phyloP scores from a whole-genome alignment of 30 jellyfish, hydroid and myxozoan genomes.

The Aurelia sp. region DNA sequence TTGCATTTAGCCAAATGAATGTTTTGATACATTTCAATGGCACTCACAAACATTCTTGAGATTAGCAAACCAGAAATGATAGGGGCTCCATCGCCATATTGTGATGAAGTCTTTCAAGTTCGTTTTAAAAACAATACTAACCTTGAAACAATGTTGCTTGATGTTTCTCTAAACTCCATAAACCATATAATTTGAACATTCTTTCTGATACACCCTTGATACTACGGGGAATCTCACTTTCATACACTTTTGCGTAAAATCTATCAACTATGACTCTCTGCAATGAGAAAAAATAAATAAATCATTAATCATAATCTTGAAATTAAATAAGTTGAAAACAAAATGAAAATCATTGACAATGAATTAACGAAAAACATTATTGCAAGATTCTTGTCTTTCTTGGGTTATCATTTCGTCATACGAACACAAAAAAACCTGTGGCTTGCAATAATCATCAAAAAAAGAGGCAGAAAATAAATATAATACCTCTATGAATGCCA shows the following conservation, averaged over 20 bases:
- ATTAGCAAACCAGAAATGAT: too few relatives aligned
- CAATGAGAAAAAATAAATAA: not conserved
- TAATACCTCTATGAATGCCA: slow-evolving; percentile 89
- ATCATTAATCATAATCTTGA: not conserved
- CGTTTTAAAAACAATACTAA: not conserved
- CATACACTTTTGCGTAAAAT: slow-evolving; percentile 71
- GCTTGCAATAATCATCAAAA: not conserved
- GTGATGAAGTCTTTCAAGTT: too few relatives aligned
- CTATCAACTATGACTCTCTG: slow-evolving; percentile 71
- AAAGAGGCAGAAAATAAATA: not conserved
- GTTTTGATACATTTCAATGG: too few relatives aligned
- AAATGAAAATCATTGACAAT: too few relatives aligned
- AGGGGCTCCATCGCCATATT: too few relatives aligned
- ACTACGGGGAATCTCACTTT: slow-evolving; percentile 59
- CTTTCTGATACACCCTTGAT: slow-evolving; percentile 64
- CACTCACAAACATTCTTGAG: too few relatives aligned
- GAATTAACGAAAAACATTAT: too few relatives aligned
- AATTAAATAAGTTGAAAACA: too few relatives aligned
- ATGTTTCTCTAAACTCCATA: slow-evolving; percentile 90
- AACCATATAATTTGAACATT: slow-evolving; percentile 89
- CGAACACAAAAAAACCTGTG: too few relatives aligned
- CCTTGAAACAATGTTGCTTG: slow-evolving; percentile 91
- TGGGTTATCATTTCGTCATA: too few relatives aligned
- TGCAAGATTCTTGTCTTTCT: too few relatives aligned
- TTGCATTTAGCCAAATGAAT: too few relatives aligned